Percentiles rank a stretch among this genome's conserved stretches.
Evolutionary conservation across 2,797 vertebrate genomes (phyloP).

Genomic region (Sarcoramphus papa): DNA sequence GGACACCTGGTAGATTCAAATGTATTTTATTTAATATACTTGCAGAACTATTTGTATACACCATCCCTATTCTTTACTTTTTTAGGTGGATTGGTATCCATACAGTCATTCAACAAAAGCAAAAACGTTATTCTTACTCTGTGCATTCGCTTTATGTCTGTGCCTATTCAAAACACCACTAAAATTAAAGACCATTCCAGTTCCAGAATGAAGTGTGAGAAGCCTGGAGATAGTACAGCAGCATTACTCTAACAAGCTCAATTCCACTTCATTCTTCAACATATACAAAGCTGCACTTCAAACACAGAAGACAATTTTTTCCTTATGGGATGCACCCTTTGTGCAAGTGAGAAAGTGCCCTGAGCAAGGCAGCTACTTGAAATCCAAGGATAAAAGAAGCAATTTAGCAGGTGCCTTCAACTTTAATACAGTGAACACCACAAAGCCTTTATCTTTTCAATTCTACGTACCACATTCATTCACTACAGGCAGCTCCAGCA

Average conservation of each 20-base stretch:
- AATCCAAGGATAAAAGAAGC: constrained; percentile 8
- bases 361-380: background rate
- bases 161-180: background rate
- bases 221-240: background rate
- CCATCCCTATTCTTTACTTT: background rate
- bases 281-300: background rate
- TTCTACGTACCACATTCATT: background rate
- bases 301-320: background rate
- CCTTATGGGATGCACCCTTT: background rate
- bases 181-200: background rate
- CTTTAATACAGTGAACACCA: background rate
- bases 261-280: background rate
- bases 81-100: background rate
- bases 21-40: background rate
- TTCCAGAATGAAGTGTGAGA: background rate
- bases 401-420: background rate
- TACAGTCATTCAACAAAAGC: background rate
- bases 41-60: background rate
- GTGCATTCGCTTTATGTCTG: background rate
- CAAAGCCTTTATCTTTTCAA: background rate
- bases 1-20: background rate
- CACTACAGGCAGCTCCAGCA: background rate
- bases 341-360: background rate
- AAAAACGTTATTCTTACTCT: background rate
- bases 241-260: background rate